phyloP scores from a whole-genome alignment of 2,797 vertebrate species.

The Anomalospiza imberbis region DNA sequence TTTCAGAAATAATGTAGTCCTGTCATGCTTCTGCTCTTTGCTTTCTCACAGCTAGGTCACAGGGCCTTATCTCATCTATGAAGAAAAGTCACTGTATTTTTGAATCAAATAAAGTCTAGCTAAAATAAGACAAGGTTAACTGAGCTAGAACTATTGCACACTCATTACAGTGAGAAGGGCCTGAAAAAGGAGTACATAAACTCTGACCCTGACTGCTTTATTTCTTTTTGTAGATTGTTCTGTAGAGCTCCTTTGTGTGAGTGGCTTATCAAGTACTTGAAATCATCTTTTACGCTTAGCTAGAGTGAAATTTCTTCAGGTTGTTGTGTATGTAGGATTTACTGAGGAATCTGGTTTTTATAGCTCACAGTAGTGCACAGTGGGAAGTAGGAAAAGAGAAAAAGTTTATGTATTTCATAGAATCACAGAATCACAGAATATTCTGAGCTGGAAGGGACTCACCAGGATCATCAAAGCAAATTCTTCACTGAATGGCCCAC shows the following conservation, averaged over 20 bases:
- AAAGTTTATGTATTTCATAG: not conserved
- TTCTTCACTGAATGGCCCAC: not conserved
- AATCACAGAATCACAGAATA: not conserved
- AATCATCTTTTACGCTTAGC: not conserved
- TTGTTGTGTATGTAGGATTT: not conserved
- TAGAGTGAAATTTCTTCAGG: not conserved
- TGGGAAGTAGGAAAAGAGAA: not conserved
- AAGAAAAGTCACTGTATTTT: not conserved
- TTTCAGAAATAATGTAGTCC: not conserved
- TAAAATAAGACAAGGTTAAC: constrained; percentile 23
- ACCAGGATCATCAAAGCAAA: not conserved
- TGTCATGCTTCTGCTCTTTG: not conserved
- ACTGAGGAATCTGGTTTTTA: not conserved
- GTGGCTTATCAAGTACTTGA: not conserved
- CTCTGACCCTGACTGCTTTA: not conserved
- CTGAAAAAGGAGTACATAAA: not conserved
- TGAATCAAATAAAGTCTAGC: not conserved
- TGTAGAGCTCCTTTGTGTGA: not conserved
- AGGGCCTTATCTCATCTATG: not conserved
- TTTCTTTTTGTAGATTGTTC: not conserved
- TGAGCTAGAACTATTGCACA: not conserved
- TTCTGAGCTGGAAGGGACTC: not conserved
- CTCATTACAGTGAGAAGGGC: not conserved
- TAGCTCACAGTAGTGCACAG: not conserved
- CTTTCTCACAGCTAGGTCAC: not conserved